Evolutionary conservation across 2,888 invertebrate species (phyloP), one percentile per base, ranked within the genome.

Genomic region (Sinhomidia bicolor): DNA sequence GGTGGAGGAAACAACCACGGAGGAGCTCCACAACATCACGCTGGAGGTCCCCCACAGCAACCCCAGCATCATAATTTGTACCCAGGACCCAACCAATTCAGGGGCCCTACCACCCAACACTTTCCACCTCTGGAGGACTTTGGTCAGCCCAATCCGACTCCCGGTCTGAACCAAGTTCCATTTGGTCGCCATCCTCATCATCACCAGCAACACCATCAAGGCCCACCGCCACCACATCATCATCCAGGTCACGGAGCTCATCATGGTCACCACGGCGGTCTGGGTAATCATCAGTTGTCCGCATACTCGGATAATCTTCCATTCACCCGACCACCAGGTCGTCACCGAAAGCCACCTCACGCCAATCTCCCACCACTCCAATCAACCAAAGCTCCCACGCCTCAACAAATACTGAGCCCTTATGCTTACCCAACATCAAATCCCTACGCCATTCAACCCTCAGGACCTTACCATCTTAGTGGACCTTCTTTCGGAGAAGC

Each of bases 101-200:
- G 20, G 17, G 44, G 57, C 29, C 83, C 74, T 9, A 54, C 62
- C 7, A 80, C 86, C 3, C 86, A 80, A 36, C 83, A 88, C 32
- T 86, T 81, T 26, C 86, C 86, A 9, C 88, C 90, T 36, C 86
- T 85, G 5, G 89, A 90, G 41, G 84, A 86, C 2, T 71, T 41
- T 60, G 60, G 36, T 14, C 81, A 65, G 10, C 26, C 36, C 20
- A 88, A 47, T 36, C 62, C 23, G n/a, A n/a, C n/a, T n/a, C n/a
- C n/a, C 17, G 60, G 54, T 36, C 76, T 54, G 32, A 60, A 32
- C 47, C 71, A 71, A 23, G 20, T 23, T 32, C 81, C 76, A 23
- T 32, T 47, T 78, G 41, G 41, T 23, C 85, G 79, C 20, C 87
- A 51, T n/a, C 83, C 65, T 29, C 76, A 44, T 29, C 86, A 86